phyloP scores from a whole-genome alignment of 1,140 invertebrate species.

The Theocolax elegans region DNA sequence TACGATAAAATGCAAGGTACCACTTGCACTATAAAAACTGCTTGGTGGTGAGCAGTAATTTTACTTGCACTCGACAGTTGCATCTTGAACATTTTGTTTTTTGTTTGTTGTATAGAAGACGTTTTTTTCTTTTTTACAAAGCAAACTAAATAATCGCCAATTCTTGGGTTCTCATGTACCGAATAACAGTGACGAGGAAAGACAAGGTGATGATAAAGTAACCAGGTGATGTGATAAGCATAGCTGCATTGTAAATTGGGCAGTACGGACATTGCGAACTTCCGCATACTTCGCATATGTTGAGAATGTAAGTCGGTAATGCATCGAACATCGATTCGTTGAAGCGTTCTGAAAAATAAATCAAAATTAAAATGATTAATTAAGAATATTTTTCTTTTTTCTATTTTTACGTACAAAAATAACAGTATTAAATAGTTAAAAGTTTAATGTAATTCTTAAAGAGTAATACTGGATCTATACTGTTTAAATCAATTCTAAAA shows the following conservation, averaged over 20 bases:
- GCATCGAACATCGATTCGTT: conserved; percentile 95
- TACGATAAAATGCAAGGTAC: background rate
- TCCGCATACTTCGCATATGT: conserved; percentile 98
- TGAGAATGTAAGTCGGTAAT: conserved; percentile 86
- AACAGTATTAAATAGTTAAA: no score
- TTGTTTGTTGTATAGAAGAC: conserved; percentile 13
- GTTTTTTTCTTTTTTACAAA: background rate
- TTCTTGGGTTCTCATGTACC: conserved; percentile 57
- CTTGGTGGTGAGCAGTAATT: no score
- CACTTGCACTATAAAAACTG: background rate
- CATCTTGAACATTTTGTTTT: no score
- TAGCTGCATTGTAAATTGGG: conserved; percentile 85
- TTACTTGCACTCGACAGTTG: no score
- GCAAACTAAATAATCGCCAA: conserved; percentile 37
- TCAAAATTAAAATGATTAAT: no score
- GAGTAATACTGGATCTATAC: no score
- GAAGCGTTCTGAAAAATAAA: conserved; percentile 83
- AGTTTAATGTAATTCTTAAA: no score
- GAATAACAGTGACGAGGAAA: conserved; percentile 51
- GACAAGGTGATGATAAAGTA: conserved; percentile 55
- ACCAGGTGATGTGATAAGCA: conserved; percentile 58
- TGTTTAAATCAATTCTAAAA: no score
- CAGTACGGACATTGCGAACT: conserved; percentile 98
- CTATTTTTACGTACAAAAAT: no score
- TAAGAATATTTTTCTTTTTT: no score